These are phyloP conservation scores for Alligator mississippiensis DNA, from an alignment of 2,113 vertebrate species.

Conservation along the genomic window DNA sequence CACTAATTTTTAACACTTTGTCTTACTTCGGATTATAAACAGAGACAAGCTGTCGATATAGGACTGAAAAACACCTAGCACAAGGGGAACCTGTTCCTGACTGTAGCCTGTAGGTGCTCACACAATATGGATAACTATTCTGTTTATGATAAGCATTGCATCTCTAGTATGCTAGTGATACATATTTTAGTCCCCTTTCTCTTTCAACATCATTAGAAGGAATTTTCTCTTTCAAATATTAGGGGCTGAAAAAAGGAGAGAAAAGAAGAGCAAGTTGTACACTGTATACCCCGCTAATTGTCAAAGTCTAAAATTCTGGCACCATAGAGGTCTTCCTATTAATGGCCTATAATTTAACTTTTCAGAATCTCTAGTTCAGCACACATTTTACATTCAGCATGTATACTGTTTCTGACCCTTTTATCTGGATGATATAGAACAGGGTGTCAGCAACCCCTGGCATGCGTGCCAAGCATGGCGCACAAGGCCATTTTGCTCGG, in stretches of 20 bases:
- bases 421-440: conserved; percentile 63
- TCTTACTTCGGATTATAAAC: not conserved
- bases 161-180: not conserved
- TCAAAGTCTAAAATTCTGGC: conserved; percentile 47
- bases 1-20: not conserved
- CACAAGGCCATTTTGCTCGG: too few relatives aligned
- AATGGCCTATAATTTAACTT: conserved; percentile 13
- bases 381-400: conserved; percentile 34
- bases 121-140: not conserved
- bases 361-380: conserved; percentile 1
- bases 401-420: not conserved
- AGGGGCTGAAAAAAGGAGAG: not conserved
- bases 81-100: not conserved
- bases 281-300: conserved; percentile 20
- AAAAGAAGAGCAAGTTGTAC: conserved; percentile 30
- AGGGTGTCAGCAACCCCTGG: not conserved
- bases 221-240: not conserved
- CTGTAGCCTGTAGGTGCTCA: not conserved
- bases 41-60: not conserved
- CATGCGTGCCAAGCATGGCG: too few relatives aligned
- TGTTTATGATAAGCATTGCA: not conserved
- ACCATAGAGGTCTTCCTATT: conserved; percentile 60
- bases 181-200: not conserved
- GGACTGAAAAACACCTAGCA: not conserved
- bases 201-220: not conserved